Percentiles rank a stretch among this genome's conserved stretches.
These are phyloP conservation scores for Noctua janthina DNA, from an alignment of 2,888 invertebrate species.

Conservation along the genomic window DNA sequence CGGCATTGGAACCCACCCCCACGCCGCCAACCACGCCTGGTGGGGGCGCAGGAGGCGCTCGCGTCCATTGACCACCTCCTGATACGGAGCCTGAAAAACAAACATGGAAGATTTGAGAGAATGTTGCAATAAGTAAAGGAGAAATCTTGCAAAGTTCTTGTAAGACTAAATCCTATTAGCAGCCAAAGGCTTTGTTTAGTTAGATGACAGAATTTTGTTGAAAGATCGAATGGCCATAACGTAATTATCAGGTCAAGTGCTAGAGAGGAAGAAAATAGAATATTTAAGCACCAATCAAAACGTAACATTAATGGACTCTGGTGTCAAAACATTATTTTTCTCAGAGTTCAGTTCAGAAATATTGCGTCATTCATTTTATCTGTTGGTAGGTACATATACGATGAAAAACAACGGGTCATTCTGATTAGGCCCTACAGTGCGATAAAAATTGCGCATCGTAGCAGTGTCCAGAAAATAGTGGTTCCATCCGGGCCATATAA, in stretches of 20 bases:
- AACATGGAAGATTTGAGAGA: slow-evolving; percentile 6
- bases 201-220: background rate
- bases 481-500: background rate
- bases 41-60: slow-evolving; percentile 94
- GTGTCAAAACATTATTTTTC: slow-evolving; percentile 11
- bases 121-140: background rate
- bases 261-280: background rate
- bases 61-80: slow-evolving; percentile 94
- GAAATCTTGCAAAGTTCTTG: background rate
- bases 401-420: slow-evolving; percentile 40
- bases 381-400: slow-evolving; percentile 14
- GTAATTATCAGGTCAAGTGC: background rate
- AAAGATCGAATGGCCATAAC: background rate
- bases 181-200: background rate
- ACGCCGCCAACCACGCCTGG: slow-evolving; percentile 79
- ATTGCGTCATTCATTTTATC: slow-evolving; percentile 54
- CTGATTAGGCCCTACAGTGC: slow-evolving; percentile 36
- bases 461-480: slow-evolving; percentile 29
- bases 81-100: slow-evolving; percentile 78
- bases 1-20: slow-evolving; percentile 73
- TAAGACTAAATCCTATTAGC: background rate
- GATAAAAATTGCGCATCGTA: slow-evolving; percentile 41
- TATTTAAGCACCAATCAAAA: background rate
- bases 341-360: slow-evolving; percentile 29
- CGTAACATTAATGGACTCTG: background rate